Percentiles rank a stretch among this genome's conserved stretches.
phyloP scores from a whole-genome alignment of 1,140 invertebrate genomes.

The Pectinophora gossypiella region DNA sequence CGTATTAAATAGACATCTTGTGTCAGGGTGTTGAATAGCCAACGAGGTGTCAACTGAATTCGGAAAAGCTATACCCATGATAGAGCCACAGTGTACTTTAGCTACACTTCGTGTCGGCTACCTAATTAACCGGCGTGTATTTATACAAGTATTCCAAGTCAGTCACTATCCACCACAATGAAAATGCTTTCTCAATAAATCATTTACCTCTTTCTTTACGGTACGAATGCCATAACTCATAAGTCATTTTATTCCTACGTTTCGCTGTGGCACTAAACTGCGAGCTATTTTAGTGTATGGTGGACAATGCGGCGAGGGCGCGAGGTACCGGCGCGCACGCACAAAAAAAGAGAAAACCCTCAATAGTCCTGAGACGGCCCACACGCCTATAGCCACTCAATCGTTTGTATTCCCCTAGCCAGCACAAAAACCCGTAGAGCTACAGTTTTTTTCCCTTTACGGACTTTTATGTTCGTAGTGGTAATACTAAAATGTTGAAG shows the following conservation, averaged over 20 bases:
- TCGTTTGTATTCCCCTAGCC: slow-evolving; percentile 51
- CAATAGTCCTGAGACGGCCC: slow-evolving; percentile 65
- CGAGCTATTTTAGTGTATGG: slow-evolving; percentile 52
- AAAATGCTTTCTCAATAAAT: slow-evolving; percentile 28
- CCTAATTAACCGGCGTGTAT: not conserved
- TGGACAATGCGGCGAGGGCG: slow-evolving; percentile 36
- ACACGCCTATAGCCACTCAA: slow-evolving; percentile 72
- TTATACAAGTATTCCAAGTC: no score
- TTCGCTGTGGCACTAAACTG: slow-evolving; percentile 45
- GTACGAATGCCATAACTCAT: slow-evolving; percentile 32
- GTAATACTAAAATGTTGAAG: not conserved
- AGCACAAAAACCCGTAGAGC: slow-evolving; percentile 37
- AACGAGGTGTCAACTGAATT: no score
- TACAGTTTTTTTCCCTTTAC: not conserved
- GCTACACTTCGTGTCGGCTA: no score
- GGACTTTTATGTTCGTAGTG: not conserved
- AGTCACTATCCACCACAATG: slow-evolving; percentile 2
- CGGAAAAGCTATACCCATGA: no score
- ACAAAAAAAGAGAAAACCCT: slow-evolving; percentile 59
- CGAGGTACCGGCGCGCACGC: slow-evolving; percentile 29
- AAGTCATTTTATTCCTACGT: slow-evolving; percentile 45
- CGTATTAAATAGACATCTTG: no score
- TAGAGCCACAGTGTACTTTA: no score
- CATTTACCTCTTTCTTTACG: slow-evolving; percentile 23
- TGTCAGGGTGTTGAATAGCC: no score